Evolutionary conservation across 2,113 vertebrate genomes (phyloP), one percentile per base, ranked within the genome.

Genomic region (Nansenia antarctica): DNA sequence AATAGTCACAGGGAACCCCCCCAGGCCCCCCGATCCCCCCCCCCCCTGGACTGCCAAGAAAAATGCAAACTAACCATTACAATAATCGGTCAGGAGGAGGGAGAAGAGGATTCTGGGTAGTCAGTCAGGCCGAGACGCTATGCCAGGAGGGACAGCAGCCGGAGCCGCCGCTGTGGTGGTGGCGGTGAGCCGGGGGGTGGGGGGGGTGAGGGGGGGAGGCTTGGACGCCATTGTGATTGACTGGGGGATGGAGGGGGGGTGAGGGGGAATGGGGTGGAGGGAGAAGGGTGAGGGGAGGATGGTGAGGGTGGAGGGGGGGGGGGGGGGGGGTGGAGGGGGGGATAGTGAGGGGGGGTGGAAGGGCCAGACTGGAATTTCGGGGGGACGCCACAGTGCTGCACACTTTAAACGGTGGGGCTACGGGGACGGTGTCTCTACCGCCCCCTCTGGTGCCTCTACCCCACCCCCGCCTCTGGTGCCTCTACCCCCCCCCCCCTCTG

Each of bases 11-110:
- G 82, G 71, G 81, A 89, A 80, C 71, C 78, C 79, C 71, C 68
- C 45, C 7, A n/a, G 9, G n/a, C 71, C 78, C 79, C 71, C 68
- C 45, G 1, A 80, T 69, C 78, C 79, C 71, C 68, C 45, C 7
- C 71, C 78, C 79, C 71, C 68, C 45, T 2, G 11, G 80, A 72
- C 79, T 85, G 87, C 86, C 82, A 89, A n/a, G n/a, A n/a, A 79
- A 85, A 88, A 87, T 76, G 77, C 83, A 82, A 90, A 90, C 85
- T 87, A 89, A 85, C 86, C 87, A 90, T 90, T 88, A 92, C 88
- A 89, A 70, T 83, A 89, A 89, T 90, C 89, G 90, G 82, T 86
- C 87, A 84, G 81, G 62, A 18, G 78, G 75, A 87, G 77, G 84
- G 62, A 22, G 55, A 84, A 70, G 72, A 65, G 69, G 3, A 53